phyloP scores from a whole-genome alignment of 2,888 invertebrate species.

The Eristalinus sepulchralis region DNA sequence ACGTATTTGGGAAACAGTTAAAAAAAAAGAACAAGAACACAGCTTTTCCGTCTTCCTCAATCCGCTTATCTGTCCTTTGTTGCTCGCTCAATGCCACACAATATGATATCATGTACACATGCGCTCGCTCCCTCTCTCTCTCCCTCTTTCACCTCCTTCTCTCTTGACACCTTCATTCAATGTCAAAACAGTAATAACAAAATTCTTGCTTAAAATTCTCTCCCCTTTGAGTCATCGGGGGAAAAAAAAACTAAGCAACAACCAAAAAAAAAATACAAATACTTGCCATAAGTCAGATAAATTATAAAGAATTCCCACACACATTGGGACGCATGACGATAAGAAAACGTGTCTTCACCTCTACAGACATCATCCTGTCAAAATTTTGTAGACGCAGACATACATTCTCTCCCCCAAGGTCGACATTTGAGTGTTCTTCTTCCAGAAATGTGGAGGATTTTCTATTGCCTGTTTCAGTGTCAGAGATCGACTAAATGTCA shows the following conservation, averaged over 20 bases:
- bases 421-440: slow-evolving; percentile 22
- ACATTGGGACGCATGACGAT: slow-evolving; percentile 55
- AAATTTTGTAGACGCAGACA: slow-evolving; percentile 24
- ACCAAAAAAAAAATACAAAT: neutral
- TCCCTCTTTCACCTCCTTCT: too few relatives aligned
- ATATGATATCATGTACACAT: slow-evolving; percentile 36
- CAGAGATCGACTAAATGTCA: slow-evolving; percentile 38
- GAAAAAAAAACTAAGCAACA: neutral
- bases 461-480: too few relatives aligned
- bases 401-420: slow-evolving; percentile 29
- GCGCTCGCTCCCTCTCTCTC: neutral
- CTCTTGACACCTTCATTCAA: slow-evolving; percentile 58
- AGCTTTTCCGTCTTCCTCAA: neutral
- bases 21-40: neutral
- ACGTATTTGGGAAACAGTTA: neutral
- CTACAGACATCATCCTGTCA: slow-evolving; percentile 54
- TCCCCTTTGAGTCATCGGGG: slow-evolving; percentile 39
- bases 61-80: slow-evolving; percentile 41
- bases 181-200: slow-evolving; percentile 57
- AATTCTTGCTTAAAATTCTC: neutral
- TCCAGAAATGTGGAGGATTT: neutral
- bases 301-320: slow-evolving; percentile 37
- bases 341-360: slow-evolving; percentile 58
- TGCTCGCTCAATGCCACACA: slow-evolving; percentile 39
- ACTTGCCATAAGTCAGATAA: slow-evolving; percentile 54